A percentile compares a stretch with the other conserved stretches of the same genome.
phyloP scores from a whole-genome alignment of 2,888 invertebrate genomes.

The Sturmia bella region DNA sequence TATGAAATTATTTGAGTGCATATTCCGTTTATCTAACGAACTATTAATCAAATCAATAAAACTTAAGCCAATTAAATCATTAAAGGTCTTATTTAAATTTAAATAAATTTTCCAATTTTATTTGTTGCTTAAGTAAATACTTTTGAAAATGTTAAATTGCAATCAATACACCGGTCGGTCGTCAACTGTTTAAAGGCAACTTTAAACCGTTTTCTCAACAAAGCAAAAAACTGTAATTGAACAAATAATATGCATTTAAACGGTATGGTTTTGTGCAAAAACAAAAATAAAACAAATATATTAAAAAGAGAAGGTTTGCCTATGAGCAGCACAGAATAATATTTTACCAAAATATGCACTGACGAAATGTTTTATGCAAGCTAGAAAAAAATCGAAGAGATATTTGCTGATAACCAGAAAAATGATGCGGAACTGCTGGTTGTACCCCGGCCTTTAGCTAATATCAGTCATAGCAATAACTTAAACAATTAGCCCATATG shows the following conservation, averaged over 20 bases:
- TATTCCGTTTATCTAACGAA: constrained; percentile 42
- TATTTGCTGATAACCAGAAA: too few species aligned
- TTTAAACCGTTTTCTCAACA: constrained; percentile 32
- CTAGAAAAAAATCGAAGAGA: too few species aligned
- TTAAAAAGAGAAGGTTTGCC: constrained; percentile 27
- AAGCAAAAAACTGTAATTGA: constrained; percentile 6
- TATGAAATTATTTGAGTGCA: constrained; percentile 43
- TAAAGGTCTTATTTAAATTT: constrained; percentile 62
- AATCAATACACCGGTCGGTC: constrained; percentile 37
- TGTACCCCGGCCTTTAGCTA: too few species aligned
- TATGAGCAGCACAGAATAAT: not conserved
- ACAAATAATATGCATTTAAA: constrained; percentile 59
- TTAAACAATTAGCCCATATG: too few species aligned
- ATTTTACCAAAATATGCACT: too few species aligned
- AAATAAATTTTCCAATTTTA: constrained; percentile 48
- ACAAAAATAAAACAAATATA: constrained; percentile 1
- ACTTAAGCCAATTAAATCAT: constrained; percentile 45
- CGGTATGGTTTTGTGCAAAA: constrained; percentile 34
- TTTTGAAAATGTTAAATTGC: constrained; percentile 50
- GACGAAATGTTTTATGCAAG: too few species aligned
- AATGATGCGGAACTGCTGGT: too few species aligned
- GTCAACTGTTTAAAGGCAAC: constrained; percentile 38
- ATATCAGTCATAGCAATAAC: too few species aligned
- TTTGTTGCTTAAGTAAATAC: constrained; percentile 39
- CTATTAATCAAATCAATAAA: constrained; percentile 50